phyloP scores from a whole-genome alignment of 2,888 invertebrate species.

The Clunio marinus region DNA sequence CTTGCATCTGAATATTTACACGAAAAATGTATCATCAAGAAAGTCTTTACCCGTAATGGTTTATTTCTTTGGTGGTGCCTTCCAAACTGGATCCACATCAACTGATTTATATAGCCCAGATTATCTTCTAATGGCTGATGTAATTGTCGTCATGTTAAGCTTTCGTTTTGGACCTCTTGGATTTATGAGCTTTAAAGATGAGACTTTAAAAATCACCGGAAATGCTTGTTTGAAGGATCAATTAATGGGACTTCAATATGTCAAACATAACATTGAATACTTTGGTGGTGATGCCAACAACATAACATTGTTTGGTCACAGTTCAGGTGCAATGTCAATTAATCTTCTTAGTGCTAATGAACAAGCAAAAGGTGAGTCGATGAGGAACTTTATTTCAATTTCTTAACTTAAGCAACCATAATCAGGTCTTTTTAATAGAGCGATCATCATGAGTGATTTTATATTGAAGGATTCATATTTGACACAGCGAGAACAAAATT shows the following conservation, averaged over 20 bases:
- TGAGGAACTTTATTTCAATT: too few species aligned
- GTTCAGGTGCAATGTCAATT: conserved; percentile 53
- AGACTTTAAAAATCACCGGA: conserved; percentile 52
- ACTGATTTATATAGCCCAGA: conserved; percentile 51
- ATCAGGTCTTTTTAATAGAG: conserved; percentile 49
- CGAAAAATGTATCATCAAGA: conserved; percentile 43
- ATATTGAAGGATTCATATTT: conserved; percentile 47
- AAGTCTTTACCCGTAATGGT: conserved; percentile 50
- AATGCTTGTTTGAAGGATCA: conserved; percentile 56
- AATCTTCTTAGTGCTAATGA: too few species aligned
- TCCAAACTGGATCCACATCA: conserved; percentile 51
- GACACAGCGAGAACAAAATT: conserved; percentile 44
- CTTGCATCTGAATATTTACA: conserved; percentile 54
- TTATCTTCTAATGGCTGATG: conserved; percentile 52
- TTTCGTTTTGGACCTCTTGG: conserved; percentile 54
- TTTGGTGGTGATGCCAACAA: conserved; percentile 55
- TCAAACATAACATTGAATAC: conserved; percentile 52
- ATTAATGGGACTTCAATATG: conserved; percentile 54
- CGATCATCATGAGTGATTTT: conserved; percentile 48
- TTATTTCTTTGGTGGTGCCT: conserved; percentile 55
- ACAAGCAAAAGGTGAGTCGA: too few species aligned
- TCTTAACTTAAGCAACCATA: too few species aligned
- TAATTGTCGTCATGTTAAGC: conserved; percentile 52
- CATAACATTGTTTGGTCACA: conserved; percentile 55
- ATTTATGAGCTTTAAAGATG: conserved; percentile 52